phyloP scores from a whole-genome alignment of 2,888 invertebrate genomes.

The Ceraclea dissimilis region DNA sequence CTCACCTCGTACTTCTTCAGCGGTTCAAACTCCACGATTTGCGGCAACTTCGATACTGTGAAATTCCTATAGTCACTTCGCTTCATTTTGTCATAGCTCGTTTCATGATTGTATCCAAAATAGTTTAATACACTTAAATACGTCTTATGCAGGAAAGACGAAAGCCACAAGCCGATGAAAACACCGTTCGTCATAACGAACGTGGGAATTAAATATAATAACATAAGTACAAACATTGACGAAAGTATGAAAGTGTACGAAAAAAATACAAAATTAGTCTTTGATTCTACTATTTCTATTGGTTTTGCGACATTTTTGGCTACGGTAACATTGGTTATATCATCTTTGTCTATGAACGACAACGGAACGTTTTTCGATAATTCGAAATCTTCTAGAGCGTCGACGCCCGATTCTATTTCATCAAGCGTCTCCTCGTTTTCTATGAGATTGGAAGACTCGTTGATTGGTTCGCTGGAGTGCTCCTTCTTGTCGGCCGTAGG shows the following conservation, averaged over 20 bases:
- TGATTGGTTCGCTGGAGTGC: neutral
- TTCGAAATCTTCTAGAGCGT: constrained; percentile 41
- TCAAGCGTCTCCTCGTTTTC: neutral
- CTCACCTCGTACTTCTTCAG: constrained; percentile 52
- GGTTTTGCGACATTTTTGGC: neutral
- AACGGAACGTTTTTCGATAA: constrained; percentile 7
- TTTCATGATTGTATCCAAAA: constrained; percentile 37
- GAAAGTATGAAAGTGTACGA: constrained; percentile 9
- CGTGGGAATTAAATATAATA: constrained; percentile 35
- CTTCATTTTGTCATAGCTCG: constrained; percentile 9
- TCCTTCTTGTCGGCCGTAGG: constrained; percentile 7
- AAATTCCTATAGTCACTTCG: constrained; percentile 16
- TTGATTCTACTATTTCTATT: neutral
- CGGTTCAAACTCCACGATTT: constrained; percentile 55
- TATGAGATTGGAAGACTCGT: neutral
- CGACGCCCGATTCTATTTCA: constrained; percentile 47
- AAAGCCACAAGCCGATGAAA: constrained; percentile 41
- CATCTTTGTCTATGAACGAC: neutral
- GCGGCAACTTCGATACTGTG: constrained; percentile 51
- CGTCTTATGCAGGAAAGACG: constrained; percentile 35
- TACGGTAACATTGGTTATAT: constrained; percentile 6
- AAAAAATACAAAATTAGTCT: constrained; percentile 10
- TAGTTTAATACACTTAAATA: constrained; percentile 40
- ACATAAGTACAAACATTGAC: constrained; percentile 9
- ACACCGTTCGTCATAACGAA: constrained; percentile 42